These are phyloP conservation scores for Poeciliopsis presidionis DNA, from an alignment of 2,797 vertebrate species.

Conservation along the genomic window DNA sequence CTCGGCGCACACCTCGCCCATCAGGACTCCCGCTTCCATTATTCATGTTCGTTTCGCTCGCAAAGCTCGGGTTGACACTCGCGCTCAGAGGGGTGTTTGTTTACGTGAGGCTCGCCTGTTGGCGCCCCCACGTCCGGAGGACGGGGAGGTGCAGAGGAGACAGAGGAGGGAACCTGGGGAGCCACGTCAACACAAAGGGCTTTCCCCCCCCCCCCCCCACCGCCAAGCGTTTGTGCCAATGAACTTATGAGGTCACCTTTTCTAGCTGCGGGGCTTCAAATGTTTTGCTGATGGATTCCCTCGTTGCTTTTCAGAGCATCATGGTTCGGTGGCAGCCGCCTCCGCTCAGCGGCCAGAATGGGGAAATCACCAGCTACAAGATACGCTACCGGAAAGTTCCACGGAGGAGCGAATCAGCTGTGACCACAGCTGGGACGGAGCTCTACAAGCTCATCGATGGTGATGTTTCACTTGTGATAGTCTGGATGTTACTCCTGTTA, in stretches of 20 bases:
- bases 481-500: not conserved
- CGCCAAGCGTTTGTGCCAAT: constrained; percentile 9
- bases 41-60: constrained; percentile 63
- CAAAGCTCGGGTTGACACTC: constrained; percentile 31
- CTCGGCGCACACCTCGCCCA: constrained; percentile 23
- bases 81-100: constrained; percentile 29
- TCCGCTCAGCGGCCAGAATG: constrained; percentile 87
- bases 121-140: constrained; percentile 4
- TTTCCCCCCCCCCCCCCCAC: not conserved
- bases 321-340: constrained; percentile 95
- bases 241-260: constrained; percentile 39
- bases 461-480: constrained; percentile 57
- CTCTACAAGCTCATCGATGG: constrained; percentile 91
- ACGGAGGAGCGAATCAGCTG: constrained; percentile 90
- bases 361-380: constrained; percentile 92
- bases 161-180: constrained; percentile 10
- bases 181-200: not conserved
- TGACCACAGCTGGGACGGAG: constrained; percentile 88
- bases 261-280: constrained; percentile 18
- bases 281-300: constrained; percentile 10
- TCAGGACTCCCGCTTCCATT: constrained; percentile 42
- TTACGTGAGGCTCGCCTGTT: constrained; percentile 29
- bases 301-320: constrained; percentile 83
- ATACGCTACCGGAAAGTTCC: constrained; percentile 93
- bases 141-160: constrained; percentile 1